Conservation (phyloP, 2,797 vertebrate species). For the Lepidocolaptes lacrymiger region DNA sequence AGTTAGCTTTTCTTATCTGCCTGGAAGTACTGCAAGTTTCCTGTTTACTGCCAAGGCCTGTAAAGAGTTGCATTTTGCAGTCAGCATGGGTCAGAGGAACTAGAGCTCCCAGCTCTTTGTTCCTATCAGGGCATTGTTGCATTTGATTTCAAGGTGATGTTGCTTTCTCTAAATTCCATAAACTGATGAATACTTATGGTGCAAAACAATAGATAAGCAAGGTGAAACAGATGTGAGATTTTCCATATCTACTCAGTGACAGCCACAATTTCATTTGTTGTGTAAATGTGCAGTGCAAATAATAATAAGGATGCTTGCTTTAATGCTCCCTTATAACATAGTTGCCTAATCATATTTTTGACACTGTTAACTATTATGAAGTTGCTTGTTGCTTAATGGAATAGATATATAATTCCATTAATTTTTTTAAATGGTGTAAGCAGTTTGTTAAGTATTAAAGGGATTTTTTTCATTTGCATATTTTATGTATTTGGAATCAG, state of each 20-base stretch:
- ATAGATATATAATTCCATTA: neutral
- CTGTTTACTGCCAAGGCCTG: neutral
- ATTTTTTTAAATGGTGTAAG: neutral
- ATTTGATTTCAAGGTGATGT: neutral
- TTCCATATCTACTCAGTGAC: neutral
- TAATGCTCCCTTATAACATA: neutral
- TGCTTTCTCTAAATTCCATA: neutral
- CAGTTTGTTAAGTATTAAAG: neutral
- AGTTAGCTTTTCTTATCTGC: conserved; percentile 14
- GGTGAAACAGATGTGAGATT: neutral
- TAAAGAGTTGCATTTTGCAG: neutral
- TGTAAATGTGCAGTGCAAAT: neutral
- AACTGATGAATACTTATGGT: neutral
- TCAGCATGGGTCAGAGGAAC: neutral
- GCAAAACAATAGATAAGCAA: neutral
- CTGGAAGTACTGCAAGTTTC: neutral
- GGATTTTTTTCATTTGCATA: neutral
- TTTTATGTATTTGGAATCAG: neutral
- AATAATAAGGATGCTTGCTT: neutral
- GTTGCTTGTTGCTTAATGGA: neutral
- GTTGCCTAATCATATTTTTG: neutral
- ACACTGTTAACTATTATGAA: neutral
- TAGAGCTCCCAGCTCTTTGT: neutral
- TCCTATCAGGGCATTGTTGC: neutral
- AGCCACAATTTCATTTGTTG: neutral